phyloP scores from a whole-genome alignment of 1,140 invertebrate genomes.

The Xylocopa sonorina region DNA sequence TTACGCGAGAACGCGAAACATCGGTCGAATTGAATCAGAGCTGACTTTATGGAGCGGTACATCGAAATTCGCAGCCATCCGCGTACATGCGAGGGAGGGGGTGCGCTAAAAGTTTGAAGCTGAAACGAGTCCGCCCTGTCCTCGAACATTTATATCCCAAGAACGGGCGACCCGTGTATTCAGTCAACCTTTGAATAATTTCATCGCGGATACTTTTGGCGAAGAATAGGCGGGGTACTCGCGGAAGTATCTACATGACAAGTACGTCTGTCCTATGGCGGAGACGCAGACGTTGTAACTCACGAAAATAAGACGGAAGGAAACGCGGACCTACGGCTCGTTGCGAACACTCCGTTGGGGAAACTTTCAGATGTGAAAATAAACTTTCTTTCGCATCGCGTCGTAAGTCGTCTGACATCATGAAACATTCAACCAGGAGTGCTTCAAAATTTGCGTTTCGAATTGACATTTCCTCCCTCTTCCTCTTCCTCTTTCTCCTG shows the following conservation, averaged over 20 bases:
- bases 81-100: neutral
- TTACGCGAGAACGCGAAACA: neutral
- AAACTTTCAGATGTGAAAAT: constrained; percentile 60
- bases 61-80: neutral
- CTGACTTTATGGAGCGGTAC: neutral
- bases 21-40: neutral
- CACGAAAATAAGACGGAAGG: constrained; percentile 52
- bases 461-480: too few relatives aligned
- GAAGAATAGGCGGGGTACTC: constrained; percentile 55
- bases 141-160: constrained; percentile 17
- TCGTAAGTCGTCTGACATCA: constrained; percentile 50
- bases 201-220: constrained; percentile 52
- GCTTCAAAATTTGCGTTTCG: neutral
- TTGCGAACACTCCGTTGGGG: constrained; percentile 38
- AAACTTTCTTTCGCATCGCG: constrained; percentile 56
- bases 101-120: neutral
- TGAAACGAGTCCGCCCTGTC: neutral
- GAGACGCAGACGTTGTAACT: constrained; percentile 52
- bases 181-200: constrained; percentile 54
- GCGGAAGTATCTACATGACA: constrained; percentile 63
- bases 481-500: too few relatives aligned
- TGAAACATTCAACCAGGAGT: constrained; percentile 8
- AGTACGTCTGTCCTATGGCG: constrained; percentile 52
- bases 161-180: constrained; percentile 9
- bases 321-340: constrained; percentile 38